Evolutionary conservation across 2,113 vertebrate genomes (phyloP).

Genomic region (Jaculus jaculus): DNA sequence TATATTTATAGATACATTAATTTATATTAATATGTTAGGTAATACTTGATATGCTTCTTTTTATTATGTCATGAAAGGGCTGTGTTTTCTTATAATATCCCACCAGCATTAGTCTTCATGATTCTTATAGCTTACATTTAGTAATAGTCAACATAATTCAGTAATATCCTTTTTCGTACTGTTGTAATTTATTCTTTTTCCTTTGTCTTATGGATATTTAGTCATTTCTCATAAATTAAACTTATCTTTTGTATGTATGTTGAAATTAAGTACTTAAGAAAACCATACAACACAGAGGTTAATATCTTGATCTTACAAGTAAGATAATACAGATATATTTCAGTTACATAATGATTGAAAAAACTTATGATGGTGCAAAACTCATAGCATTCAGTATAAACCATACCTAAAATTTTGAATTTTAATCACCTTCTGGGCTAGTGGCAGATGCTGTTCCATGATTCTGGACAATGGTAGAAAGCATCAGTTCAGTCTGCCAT

Average conservation of each 20-base stretch:
- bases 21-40: too few species aligned
- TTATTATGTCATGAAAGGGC: background rate
- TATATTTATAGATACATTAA: too few species aligned
- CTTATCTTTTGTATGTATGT: background rate
- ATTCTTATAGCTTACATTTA: background rate
- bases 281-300: background rate
- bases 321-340: background rate
- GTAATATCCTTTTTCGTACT: background rate
- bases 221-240: background rate
- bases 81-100: background rate
- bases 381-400: background rate
- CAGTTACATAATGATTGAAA: background rate
- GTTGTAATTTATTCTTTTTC: background rate
- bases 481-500: background rate
- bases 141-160: background rate
- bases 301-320: background rate
- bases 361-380: background rate
- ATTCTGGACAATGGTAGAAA: background rate
- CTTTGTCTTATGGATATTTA: background rate
- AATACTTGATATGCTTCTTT: background rate
- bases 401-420: background rate
- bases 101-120: background rate
- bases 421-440: background rate
- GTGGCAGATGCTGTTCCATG: fast-evolving
- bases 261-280: background rate